Evolutionary conservation across 2,797 vertebrate genomes (phyloP), one percentile per base, ranked within the genome.

Genomic region (Danionella dracula): DNA sequence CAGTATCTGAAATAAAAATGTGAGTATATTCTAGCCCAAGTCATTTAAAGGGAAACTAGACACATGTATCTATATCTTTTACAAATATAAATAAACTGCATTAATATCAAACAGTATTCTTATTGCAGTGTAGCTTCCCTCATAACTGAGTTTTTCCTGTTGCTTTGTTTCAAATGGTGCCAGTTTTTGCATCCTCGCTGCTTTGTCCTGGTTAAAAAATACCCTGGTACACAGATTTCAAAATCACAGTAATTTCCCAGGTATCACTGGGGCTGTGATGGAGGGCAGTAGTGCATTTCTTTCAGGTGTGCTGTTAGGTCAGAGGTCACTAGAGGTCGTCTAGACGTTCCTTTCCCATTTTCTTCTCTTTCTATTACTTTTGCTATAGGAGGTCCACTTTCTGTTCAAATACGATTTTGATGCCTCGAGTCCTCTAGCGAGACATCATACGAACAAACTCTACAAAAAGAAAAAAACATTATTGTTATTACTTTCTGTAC

Each of bases 381-480:
- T 9, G 2, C 13, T 15, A 38, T 10, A 68, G 63, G 57, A 63
- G 4, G 40, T 54, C 20, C 56, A 20, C 8, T 38, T 38, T 21
- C 12, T 23, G 21, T n/a, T n/a, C n/a, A n/a, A 6, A 44, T 7
- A 4, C 19, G 32, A 4, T 29, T 60, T 17, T 5, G 23, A 3
- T 27, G 49, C 42, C 23, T 4, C 8, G 41, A 23, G 16, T 19
- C 38, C 31, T 65, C 95, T 92, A 98, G 76, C 95, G 95, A 69
- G 95, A 98, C 95, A 98, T 97, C 95, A 98, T 98, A 73, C 94
- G 88, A 68, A 98, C 95, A 82, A 98, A 98, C 78, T 98, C 95
- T 98, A 89, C 48, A 67, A 3, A 57, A 51, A 23, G 12, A 68
- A 38, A 38, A 9, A 38, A 13, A 3, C 3, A 3, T 27, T 27